Base-by-base conservation (phyloP, 2,888 invertebrate genomes). In the Parnassius smintheus region DNA sequence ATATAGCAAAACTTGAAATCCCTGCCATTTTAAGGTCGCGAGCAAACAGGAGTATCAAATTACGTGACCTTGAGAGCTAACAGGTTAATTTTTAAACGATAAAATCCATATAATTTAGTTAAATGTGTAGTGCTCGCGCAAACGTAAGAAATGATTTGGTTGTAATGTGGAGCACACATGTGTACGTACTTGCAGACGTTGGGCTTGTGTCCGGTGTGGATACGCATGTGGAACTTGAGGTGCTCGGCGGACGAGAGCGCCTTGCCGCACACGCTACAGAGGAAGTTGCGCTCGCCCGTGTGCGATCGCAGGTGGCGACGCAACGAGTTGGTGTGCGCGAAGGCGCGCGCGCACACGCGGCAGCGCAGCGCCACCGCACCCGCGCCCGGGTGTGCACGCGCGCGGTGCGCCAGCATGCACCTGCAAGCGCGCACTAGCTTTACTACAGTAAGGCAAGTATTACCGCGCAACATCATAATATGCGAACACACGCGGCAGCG, bases 191-290 rank as follows among this genome's bases (percentile, higher is more conserved):
- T 91, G 86, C 94, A 94, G 1, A 93, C 89, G 72, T 94, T 92
- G 0, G 94, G 94, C 79, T 94, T 94, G 80, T 93, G 93, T 0
- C 93, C 94, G 1, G 93, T 93, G 76, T 94, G 94, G 56, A 94
- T 94, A 48, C 94, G 83, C 66, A 93, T 87, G 75, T 94, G 94
- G 74, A 93, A 93, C 77, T 93, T 93, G 69, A 94, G 86, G 70
- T 93, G 93, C 44, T 93, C 93, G 52, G 92, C 82, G 63, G 91
- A 92, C 46, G 93, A 92, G 7, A 94, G 92, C 68, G 93, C 88
- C 81, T 94, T 94, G 61, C 94, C 93, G 81, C 94, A 94, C 53
- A 94, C 92, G 72, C 92, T 92, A 81, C 94, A 94, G 3, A 93
- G 87, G 80, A 86, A 92, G 80, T 93, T 92, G 65, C 92, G 85